Evolutionary conservation across 2,888 invertebrate genomes (phyloP), one percentile per base, ranked within the genome.

Genomic region (Pristionchus mayeri): DNA sequence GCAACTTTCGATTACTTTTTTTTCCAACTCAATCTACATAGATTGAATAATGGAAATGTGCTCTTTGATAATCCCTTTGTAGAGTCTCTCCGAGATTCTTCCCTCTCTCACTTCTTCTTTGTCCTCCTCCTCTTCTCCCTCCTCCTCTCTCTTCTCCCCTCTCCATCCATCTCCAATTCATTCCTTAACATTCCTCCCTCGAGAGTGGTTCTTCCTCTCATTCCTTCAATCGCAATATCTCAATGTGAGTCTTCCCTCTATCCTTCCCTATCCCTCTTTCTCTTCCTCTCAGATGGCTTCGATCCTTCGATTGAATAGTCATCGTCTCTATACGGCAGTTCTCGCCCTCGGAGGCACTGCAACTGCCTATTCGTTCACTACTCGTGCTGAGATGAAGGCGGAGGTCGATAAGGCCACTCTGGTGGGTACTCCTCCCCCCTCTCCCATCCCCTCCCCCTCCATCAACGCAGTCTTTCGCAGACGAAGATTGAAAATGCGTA

Each of bases 381-480:
- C n/a, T 37, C 54, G 34, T 57, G 80, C 37, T 40, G 13, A 9
- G 24, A 80, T 80, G 80, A 80, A 80, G 40, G 21, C 57, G 21
- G 80, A 80, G 21, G 80, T 80, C 40, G 80, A 80, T 48, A 54
- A 57, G 57, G 80, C 7, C 11, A 80, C 80, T 34, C 80, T 50
- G 40, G 80, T 80, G 57, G n/a, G 13, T n/a, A 30, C 16, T 4
- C n/a, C 21, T 52, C 24, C 48, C 52, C 48, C 0, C 27, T 34
- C 50, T 78, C 48, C 78, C 52, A 9, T 50, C 16, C 30, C 21
- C 78, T n/a, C n/a, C n/a, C n/a, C n/a, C n/a, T n/a, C n/a, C n/a
- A n/a, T n/a, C n/a, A 48, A 50, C n/a, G 2, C 48, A 48, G 3
- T 9, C 0, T 79, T 96, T 34, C 21, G 9, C 24, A 81, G 81